Evolutionary conservation across 2,888 invertebrate genomes (phyloP), one percentile per base, ranked within the genome.

Genomic region (Drosophila emarginata): DNA sequence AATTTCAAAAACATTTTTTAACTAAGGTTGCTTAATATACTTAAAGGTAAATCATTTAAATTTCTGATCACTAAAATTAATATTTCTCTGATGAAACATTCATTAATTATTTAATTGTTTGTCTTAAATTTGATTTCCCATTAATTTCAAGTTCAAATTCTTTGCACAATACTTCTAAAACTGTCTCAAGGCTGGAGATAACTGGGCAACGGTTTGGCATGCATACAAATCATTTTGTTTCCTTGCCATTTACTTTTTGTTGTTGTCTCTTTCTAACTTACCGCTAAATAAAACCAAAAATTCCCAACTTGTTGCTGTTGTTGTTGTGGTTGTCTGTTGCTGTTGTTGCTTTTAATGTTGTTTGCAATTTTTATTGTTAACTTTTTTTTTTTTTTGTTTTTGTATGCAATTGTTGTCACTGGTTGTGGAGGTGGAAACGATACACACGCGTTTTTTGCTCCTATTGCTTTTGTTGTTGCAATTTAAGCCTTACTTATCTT

Each of bases 271-370:
- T 32, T 45, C 26, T 51, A 57, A 85, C 88, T 87, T 80, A 87
- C 81, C 88, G 72, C 67, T 72, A 65, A 62, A 73, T 67, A 61
- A 73, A 75, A 73, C 53, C 66, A 67, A 67, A 51, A 56, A 56
- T 60, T 73, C 73, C 73, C 66, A 36, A 32, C 15, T 52, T 67
- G 21, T 21, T 64, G 14, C 32, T 58, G 21, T 6, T 57, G 57
- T 59, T 60, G 52, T 59, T 51, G 40, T 45, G 59, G 39, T 40
- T 58, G 67, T 71, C 62, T 28, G 15, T 61, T 66, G 37, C 62
- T 28, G 15, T 61, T 66, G 37, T 45, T 39, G 67, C 40, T 67
- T n/a, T 66, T 56, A 40, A n/a, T 18, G 40, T 40, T 45, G 45
- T 21, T 45, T 45, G 40, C 40, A 18, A 45, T 45, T 45, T 45